Conservation (phyloP, 2,797 vertebrate species). For the Amblyopsis hoosieri region DNA sequence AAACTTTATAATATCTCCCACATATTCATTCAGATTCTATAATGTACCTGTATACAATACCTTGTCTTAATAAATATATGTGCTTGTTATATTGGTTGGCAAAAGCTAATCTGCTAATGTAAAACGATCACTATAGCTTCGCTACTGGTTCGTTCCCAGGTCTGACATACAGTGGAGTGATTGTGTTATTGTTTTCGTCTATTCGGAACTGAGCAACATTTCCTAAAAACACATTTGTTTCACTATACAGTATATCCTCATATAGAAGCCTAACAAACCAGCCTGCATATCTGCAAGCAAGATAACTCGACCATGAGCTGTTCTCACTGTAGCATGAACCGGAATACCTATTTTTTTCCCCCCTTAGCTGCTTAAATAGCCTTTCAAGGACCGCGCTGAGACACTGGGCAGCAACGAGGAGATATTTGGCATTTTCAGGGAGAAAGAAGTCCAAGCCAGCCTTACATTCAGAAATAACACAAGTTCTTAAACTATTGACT, state of each 20-base stretch:
- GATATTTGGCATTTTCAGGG: constrained; percentile 82
- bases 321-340: constrained; percentile 51
- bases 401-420: constrained; percentile 67
- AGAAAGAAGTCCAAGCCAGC: constrained; percentile 78
- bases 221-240: too few species aligned
- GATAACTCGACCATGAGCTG: constrained; percentile 47
- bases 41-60: too few species aligned
- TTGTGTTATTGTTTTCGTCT: too few species aligned
- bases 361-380: constrained; percentile 53
- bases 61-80: too few species aligned
- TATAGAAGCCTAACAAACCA: constrained; percentile 13
- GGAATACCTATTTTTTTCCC: constrained; percentile 34
- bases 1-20: too few species aligned
- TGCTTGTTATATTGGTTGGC: too few species aligned
- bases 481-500: constrained; percentile 87
- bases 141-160: too few species aligned
- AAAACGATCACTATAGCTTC: too few species aligned
- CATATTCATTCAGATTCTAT: too few species aligned
- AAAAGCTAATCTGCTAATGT: too few species aligned
- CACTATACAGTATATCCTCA: not conserved
- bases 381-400: constrained; percentile 66
- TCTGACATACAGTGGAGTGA: too few species aligned
- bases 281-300: constrained; percentile 46
- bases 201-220: too few species aligned
- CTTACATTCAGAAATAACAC: constrained; percentile 84